Base-by-base conservation (phyloP, 2,888 invertebrate species). In the Rapana venosa region DNA sequence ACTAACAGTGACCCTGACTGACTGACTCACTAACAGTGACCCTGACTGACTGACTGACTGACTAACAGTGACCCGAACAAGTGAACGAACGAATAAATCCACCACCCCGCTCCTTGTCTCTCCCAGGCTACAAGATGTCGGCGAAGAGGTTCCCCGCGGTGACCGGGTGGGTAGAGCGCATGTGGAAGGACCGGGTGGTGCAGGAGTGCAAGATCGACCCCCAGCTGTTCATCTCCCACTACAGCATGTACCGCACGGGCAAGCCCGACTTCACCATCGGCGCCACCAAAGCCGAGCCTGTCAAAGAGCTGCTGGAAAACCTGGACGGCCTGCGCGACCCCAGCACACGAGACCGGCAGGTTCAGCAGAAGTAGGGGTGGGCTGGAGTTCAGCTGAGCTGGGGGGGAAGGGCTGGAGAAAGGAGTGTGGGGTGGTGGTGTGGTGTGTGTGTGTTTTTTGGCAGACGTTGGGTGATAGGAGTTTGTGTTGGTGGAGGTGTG, bases 231-330 rank as follows among this genome's bases (percentile, higher is more conserved):
- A 88, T 90, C 2, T 87, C 90, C 2, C 92, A 92, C 87, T 92
- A 92, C 79, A 84, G 77, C 61, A 88, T 90, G 58, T 92, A 92
- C 87, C 87, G 92, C 66, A 92, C 91, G n/a, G 92, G 92, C 4
- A 90, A 88, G 47, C 92, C 92, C 13, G 92, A 92, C 84, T 92
- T 92, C 58, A 92, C 92, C 87, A 90, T 92, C 66, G 91, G 92
- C 2, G 88, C 90, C n/a, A 84, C 70, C 35, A n/a, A 74, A 74
- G 61, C 83, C 0, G 87, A 88, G 35, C 87, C 88, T 5, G 88
- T 92, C 0, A 36, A 87, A 47, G 92, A 92, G 56, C 26, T 84
- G n/a, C 83, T 91, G 77, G 92, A 92, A 83, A 92, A 92, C 61
- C 85, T 92, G 47, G 92, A 92, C 84, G 92, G 90, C 2, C 70